Conservation (phyloP, 2,888 invertebrate genomes). For the Drosophila ezoana region DNA sequence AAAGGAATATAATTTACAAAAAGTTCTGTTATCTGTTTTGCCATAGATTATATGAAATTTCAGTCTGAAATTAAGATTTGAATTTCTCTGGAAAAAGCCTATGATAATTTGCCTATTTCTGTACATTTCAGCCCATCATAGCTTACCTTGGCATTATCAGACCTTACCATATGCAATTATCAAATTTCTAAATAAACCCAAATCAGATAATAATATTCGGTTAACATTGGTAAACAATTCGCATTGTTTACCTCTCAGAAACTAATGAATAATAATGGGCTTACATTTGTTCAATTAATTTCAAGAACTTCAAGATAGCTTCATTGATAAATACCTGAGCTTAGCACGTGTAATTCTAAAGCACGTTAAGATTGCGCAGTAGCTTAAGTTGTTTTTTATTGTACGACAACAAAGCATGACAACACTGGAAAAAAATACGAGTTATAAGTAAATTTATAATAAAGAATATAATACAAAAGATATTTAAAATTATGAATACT, state of each 20-base stretch:
- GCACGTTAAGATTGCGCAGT: conserved; percentile 1
- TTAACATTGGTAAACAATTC: conserved; percentile 9
- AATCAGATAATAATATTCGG: neutral
- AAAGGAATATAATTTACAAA: no score
- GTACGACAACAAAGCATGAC: conserved; percentile 14
- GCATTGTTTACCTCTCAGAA: conserved; percentile 14
- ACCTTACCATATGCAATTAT: neutral
- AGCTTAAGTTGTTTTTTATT: conserved; percentile 5
- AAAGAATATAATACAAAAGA: no score
- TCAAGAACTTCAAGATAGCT: conserved; percentile 17
- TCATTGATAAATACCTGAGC: conserved; percentile 6
- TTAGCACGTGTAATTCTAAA: conserved; percentile 18
- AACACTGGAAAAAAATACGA: conserved; percentile 18
- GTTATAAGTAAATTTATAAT: neutral
- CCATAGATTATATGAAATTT: no score
- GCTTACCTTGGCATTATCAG: neutral
- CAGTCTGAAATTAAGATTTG: no score
- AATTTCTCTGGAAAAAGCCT: no score
- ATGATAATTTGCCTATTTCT: neutral
- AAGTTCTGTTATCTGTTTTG: no score
- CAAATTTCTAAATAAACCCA: neutral
- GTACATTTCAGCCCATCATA: neutral
- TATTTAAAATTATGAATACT: no score
- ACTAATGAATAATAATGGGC: conserved; percentile 17
- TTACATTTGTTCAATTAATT: conserved; percentile 29